Evolutionary conservation across 2,888 invertebrate genomes (phyloP), one percentile per base, ranked within the genome.

Genomic region (Trissonchulus sp.): DNA sequence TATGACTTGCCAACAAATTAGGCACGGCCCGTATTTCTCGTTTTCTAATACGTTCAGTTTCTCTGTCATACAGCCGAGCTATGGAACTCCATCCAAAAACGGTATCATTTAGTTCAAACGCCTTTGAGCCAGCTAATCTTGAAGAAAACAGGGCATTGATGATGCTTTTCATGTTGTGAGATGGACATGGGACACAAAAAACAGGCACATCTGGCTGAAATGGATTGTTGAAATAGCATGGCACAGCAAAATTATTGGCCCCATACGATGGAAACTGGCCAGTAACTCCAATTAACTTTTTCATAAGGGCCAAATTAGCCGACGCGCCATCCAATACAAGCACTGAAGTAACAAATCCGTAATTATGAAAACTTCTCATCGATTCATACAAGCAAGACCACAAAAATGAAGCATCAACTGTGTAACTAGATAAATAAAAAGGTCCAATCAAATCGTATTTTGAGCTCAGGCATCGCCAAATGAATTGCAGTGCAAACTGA

Each of bases 251-350:
- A 31, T 69, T 48, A 8, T 48, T 48, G 48, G 8, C 48, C 23
- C 8, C 23, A 48, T 48, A 23, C 8, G 8, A 15, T 15, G 48
- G 23, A 2, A 69, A 69, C 15, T 31, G n/a, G 71, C n/a, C 71
- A n/a, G 71, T 33, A 36, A 3, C n/a, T 34, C 31, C 8, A n/a
- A 34, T 2, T 18, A 69, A 15, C 23, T 18, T 35, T 69, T 69
- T 69, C 28, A 69, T 33, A 30, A 69, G n/a, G 23, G 23, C 34
- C 71, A 35, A n/a, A 36, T 69, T 69, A 35, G 35, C 34, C n/a
- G 71, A 36, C 8, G 71, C 71, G 3, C 71, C 71, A 36, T 69
- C 71, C 35, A 69, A n/a, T 35, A 69, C 34, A 69, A 69, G n/a
- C 3, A 8, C 34, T 33, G 37, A 8, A 23, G 36, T 36, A 3